Evolutionary conservation across 2,888 invertebrate species (phyloP).

Genomic region (Protula sp.): DNA sequence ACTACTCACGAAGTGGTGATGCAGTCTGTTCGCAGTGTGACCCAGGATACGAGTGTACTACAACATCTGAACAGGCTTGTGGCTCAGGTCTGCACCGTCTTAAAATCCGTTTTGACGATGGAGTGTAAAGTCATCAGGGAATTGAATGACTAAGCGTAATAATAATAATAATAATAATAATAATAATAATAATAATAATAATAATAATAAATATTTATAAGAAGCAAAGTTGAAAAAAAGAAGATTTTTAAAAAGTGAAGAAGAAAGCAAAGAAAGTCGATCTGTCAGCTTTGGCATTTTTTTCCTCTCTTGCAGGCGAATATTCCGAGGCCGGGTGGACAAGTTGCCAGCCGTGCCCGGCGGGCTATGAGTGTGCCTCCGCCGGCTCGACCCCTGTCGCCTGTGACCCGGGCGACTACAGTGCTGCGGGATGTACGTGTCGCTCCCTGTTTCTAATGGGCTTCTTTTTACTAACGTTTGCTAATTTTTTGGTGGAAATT

Average conservation of each 20-base stretch:
- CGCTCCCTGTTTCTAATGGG: neutral
- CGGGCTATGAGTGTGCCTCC: conserved; percentile 38
- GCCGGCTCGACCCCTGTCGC: conserved; percentile 30
- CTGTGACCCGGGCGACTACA: conserved; percentile 43
- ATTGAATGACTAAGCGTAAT: too few relatives aligned
- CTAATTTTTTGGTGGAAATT: too few relatives aligned
- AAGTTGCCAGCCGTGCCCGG: conserved; percentile 34
- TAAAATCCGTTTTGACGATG: neutral
- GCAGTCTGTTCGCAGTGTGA: conserved; percentile 34
- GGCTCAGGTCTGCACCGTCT: conserved; percentile 6
- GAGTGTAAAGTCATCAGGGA: too few relatives aligned
- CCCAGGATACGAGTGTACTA: conserved; percentile 16
- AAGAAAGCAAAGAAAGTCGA: too few relatives aligned
- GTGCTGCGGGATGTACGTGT: conserved; percentile 31
- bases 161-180: too few relatives aligned
- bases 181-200: too few relatives aligned
- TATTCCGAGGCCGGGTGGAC: conserved; percentile 37
- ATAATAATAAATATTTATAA: too few relatives aligned
- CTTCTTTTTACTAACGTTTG: too few relatives aligned
- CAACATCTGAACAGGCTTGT: conserved; percentile 7
- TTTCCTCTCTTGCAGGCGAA: conserved; percentile 32
- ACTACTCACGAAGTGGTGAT: conserved; percentile 31
- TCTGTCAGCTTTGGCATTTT: too few relatives aligned
- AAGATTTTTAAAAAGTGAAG: too few relatives aligned
- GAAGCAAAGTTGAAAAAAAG: too few relatives aligned